Conservation (phyloP, 2,888 invertebrate species). For the Lymantria dispar region DNA sequence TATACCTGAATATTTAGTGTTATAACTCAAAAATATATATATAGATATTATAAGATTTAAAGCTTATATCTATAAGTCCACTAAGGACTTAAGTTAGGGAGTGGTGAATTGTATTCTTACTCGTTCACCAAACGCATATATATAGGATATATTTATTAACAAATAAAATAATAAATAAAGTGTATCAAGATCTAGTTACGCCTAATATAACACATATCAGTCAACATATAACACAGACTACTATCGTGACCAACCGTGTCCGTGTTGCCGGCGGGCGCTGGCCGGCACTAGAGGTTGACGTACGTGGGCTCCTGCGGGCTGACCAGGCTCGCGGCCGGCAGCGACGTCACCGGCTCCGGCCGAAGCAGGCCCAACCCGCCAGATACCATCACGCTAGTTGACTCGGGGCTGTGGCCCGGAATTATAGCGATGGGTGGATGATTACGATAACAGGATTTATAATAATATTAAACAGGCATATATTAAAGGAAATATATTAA, state of each 20-base stretch:
- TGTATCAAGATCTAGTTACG: conserved; percentile 7
- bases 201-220: conserved; percentile 1
- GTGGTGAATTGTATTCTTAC: too few relatives aligned
- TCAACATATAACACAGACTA: conserved; percentile 21
- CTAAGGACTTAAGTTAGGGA: too few relatives aligned
- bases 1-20: too few relatives aligned
- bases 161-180: too few relatives aligned
- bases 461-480: background rate
- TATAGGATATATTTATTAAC: too few relatives aligned
- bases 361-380: conserved; percentile 74
- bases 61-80: too few relatives aligned
- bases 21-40: too few relatives aligned
- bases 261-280: conserved; percentile 63
- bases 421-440: conserved; percentile 1
- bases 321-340: conserved; percentile 66
- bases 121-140: too few relatives aligned
- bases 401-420: conserved; percentile 68
- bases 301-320: conserved; percentile 94
- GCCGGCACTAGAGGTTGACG: conserved; percentile 93
- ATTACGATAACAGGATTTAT: background rate
- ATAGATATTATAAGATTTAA: too few relatives aligned
- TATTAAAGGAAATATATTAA: background rate
- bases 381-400: conserved; percentile 82
- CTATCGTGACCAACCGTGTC: conserved; percentile 64
- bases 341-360: conserved; percentile 80